Evolutionary conservation across 2,113 vertebrate species (phyloP).

Genomic region (Pituophis catenifer): DNA sequence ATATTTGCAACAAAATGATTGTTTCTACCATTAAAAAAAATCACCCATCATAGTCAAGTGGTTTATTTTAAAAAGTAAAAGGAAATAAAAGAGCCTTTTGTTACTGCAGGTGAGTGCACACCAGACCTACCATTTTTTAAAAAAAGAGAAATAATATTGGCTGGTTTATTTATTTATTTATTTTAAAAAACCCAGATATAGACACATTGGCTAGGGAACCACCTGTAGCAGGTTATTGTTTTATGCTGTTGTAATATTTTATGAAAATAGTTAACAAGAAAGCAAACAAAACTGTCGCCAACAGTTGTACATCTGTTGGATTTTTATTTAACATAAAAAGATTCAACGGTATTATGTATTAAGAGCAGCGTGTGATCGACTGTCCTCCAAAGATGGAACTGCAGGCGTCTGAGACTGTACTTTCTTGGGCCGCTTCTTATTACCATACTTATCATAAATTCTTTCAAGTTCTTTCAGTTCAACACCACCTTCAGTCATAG

Average conservation of each 20-base stretch:
- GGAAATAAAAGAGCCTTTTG: neutral
- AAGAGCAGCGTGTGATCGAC: neutral
- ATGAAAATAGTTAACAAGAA: neutral
- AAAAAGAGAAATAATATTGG: neutral
- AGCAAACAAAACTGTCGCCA: neutral
- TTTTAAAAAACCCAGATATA: neutral
- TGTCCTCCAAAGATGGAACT: neutral
- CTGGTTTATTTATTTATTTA: neutral
- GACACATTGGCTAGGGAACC: neutral
- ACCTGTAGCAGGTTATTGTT: neutral
- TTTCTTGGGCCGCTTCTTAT: neutral
- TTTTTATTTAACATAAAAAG: constrained; percentile 39
- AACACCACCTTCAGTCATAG: constrained; percentile 85
- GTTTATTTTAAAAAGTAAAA: neutral
- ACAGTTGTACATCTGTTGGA: neutral
- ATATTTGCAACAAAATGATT: neutral
- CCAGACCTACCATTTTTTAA: neutral
- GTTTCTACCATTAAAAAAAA: neutral
- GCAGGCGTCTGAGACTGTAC: neutral
- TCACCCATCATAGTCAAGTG: neutral
- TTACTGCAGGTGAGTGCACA: neutral
- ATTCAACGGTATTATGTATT: constrained; percentile 6
- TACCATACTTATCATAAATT: constrained; percentile 66
- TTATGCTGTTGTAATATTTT: neutral
- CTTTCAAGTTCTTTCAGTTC: constrained; percentile 80